phyloP scores from a whole-genome alignment of 1,140 invertebrate species.

The Diabrotica undecimpunctata region DNA sequence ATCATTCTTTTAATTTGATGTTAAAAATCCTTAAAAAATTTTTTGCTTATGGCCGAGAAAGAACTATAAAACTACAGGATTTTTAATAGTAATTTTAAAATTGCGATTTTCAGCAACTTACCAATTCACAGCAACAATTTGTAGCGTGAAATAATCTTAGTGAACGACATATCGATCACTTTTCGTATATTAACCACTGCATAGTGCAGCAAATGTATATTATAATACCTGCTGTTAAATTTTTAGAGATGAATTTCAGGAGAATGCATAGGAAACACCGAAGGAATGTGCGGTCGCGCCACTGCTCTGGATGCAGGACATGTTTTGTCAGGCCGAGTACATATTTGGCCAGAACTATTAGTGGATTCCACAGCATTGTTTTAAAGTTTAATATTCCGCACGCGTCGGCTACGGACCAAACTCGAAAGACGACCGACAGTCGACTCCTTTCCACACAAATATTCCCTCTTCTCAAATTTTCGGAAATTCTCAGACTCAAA shows the following conservation, averaged over 20 bases:
- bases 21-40: too few relatives aligned
- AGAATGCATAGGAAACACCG: background rate
- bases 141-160: too few relatives aligned
- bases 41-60: too few relatives aligned
- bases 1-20: too few relatives aligned
- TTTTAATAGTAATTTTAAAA: too few relatives aligned
- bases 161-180: too few relatives aligned
- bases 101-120: too few relatives aligned
- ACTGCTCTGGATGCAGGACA: conserved; percentile 28
- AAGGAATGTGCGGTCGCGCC: conserved; percentile 4
- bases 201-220: too few relatives aligned
- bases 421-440: conserved; percentile 12
- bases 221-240: too few relatives aligned
- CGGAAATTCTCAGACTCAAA: conserved; percentile 19
- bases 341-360: conserved; percentile 41
- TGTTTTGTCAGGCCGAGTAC: conserved; percentile 35
- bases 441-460: conserved; percentile 5
- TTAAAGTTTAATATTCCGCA: conserved; percentile 38
- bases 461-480: conserved; percentile 13
- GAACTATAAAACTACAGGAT: too few relatives aligned
- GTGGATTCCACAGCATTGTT: conserved; percentile 40
- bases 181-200: too few relatives aligned
- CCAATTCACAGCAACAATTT: too few relatives aligned
- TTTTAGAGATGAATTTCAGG: background rate
- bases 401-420: conserved; percentile 31